Conservation (phyloP, 2,888 invertebrate genomes). For the Aethes cnicana region DNA sequence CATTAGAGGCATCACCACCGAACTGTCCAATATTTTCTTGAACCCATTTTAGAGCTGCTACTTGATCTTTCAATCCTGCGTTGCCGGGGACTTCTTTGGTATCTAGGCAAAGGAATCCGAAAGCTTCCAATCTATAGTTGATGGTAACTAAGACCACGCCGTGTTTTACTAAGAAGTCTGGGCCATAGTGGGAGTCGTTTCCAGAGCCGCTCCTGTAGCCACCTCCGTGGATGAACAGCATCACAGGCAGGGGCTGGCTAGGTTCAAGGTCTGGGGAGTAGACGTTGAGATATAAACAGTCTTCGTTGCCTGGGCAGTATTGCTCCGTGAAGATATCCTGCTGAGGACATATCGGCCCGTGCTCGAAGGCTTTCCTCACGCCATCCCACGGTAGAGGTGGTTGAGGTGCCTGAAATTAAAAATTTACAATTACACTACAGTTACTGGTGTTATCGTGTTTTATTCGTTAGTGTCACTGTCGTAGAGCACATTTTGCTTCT, state of each 20-base stretch:
- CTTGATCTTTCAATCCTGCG: conserved; percentile 74
- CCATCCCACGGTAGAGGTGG: conserved; percentile 31
- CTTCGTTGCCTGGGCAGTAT: conserved; percentile 40
- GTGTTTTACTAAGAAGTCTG: conserved; percentile 78
- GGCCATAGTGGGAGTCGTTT: conserved; percentile 73
- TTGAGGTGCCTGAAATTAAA: conserved; percentile 29
- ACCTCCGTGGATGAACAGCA: conserved; percentile 61
- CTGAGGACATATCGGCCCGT: conserved; percentile 28
- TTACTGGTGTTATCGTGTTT: too few species aligned
- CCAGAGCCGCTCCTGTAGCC: conserved; percentile 53
- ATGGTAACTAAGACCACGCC: conserved; percentile 79
- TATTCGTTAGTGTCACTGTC: too few species aligned
- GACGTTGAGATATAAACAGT: conserved; percentile 58
- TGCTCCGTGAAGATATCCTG: conserved; percentile 18
- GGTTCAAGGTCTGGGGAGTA: conserved; percentile 47
- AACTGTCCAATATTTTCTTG: conserved; percentile 48
- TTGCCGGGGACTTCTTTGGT: conserved; percentile 82
- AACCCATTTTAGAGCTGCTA: conserved; percentile 52
- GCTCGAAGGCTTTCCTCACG: conserved; percentile 26
- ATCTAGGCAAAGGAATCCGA: conserved; percentile 80
- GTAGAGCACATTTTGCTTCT: too few species aligned
- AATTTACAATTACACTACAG: too few species aligned
- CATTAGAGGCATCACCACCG: conserved; percentile 50
- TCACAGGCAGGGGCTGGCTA: conserved; percentile 45
- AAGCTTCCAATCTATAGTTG: conserved; percentile 77